Percentiles rank a stretch among this genome's conserved stretches.
phyloP scores from a whole-genome alignment of 2,888 invertebrate species.

The Dastarcus helophoroides region DNA sequence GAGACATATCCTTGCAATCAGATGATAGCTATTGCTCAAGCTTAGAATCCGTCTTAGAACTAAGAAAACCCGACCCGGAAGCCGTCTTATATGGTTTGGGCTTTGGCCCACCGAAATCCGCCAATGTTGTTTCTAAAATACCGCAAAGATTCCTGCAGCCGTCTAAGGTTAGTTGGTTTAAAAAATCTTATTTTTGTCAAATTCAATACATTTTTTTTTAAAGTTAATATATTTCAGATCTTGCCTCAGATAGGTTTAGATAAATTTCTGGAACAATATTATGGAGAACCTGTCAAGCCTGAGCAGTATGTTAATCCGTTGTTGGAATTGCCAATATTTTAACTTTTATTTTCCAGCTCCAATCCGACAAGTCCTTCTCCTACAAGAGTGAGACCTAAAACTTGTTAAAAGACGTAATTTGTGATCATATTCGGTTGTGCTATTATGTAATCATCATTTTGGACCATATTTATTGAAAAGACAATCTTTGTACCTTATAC shows the following conservation, averaged over 20 bases:
- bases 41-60: slow-evolving; percentile 71
- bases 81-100: slow-evolving; percentile 72
- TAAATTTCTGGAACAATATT: slow-evolving; percentile 10
- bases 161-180: slow-evolving; percentile 47
- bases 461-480: too few species aligned
- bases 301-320: too few species aligned
- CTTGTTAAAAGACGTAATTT: too few species aligned
- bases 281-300: too few species aligned
- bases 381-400: too few species aligned
- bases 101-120: slow-evolving; percentile 61
- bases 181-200: neutral
- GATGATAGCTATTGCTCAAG: slow-evolving; percentile 58
- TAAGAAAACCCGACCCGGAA: slow-evolving; percentile 80
- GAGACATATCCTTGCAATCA: slow-evolving; percentile 35
- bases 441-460: too few species aligned
- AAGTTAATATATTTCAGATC: slow-evolving; percentile 6
- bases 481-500: too few species aligned
- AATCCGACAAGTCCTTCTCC: too few species aligned
- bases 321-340: too few species aligned
- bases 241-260: slow-evolving; percentile 7
- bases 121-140: slow-evolving; percentile 63
- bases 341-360: too few species aligned
- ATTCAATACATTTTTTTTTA: neutral
- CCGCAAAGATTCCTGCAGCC: slow-evolving; percentile 74
- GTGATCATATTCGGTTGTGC: too few species aligned